Evolutionary conservation across 2,113 vertebrate genomes (phyloP), one percentile per base, ranked within the genome.

Genomic region (Columba janthina): DNA sequence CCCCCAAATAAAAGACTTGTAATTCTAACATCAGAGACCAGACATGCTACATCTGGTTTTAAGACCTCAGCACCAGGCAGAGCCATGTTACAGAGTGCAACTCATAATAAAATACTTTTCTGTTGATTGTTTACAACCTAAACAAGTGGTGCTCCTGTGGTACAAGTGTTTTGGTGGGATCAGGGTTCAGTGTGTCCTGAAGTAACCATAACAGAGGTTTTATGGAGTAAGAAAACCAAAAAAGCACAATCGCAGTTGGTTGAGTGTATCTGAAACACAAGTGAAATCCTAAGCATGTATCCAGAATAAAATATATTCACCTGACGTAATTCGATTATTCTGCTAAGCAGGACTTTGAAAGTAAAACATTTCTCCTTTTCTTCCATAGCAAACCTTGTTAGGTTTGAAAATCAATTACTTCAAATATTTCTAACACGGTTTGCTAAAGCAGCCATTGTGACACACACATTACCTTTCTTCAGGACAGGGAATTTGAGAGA

Each of bases 171-270:
- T 58, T 38, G 19, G 20, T 64, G 13, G 24, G 24, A 86, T 10
- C n/a, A 36, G 16, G 0, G 0, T 32, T 58, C 36, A 58, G 51
- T 57, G 12, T 10, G 7, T 38, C 48, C 5, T 38, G 28, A 87
- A n/a, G 48, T 38, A 66, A 51, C 7, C 12, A 5, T 11, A 66
- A 44, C 11, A 61, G 50, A 61, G 20, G 9, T 48, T 62, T 20
- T 32, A 29, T 1, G 1, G 1, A 48, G 31, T 48, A 57, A 65
- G 48, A 65, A 42, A 40, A 21, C 3, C 58, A 56, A 75, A 32
- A 53, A 56, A 15, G 18, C 21, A 57, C 22, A 24, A 25, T 54
- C 54, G 89, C 29, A 62, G 53, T 12, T 18, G 22, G 12, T 3
- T 73, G 34, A 53, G 13, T 1, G 0, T 11, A 67, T n/a, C 56